These are phyloP conservation scores for Sakesphorus luctuosus DNA, from an alignment of 2,113 vertebrate genomes.

Conservation along the genomic window DNA sequence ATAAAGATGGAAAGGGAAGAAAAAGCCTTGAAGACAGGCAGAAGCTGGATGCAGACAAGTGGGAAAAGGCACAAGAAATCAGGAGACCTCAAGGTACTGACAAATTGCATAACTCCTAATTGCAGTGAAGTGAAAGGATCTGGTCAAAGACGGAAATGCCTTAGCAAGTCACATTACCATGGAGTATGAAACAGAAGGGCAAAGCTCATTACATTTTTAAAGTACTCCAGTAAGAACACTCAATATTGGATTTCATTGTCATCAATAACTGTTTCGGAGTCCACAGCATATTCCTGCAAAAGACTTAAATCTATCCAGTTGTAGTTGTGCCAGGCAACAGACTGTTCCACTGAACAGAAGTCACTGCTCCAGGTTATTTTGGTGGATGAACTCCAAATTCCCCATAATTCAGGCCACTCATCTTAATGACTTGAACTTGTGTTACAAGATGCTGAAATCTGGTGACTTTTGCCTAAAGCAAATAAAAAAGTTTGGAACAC, in stretches of 20 bases:
- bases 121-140: neutral
- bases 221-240: neutral
- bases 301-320: neutral
- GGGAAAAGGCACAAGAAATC: neutral
- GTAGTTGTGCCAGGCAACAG: neutral
- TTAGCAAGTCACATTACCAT: neutral
- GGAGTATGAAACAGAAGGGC: neutral
- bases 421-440: neutral
- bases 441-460: neutral
- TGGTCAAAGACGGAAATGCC: neutral
- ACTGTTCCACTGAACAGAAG: neutral
- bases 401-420: neutral
- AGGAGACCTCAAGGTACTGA: neutral
- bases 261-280: neutral
- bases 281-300: neutral
- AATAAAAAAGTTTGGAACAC: neutral
- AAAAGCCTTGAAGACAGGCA: neutral
- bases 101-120: neutral
- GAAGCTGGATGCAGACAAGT: neutral
- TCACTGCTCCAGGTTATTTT: neutral
- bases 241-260: neutral
- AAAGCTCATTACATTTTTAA: neutral
- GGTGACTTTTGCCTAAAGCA: neutral
- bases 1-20: neutral
- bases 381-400: neutral